Percentiles rank a stretch among this genome's conserved stretches.
Evolutionary conservation across 2,113 vertebrate species (phyloP).

Genomic region (Leucosticte australis): DNA sequence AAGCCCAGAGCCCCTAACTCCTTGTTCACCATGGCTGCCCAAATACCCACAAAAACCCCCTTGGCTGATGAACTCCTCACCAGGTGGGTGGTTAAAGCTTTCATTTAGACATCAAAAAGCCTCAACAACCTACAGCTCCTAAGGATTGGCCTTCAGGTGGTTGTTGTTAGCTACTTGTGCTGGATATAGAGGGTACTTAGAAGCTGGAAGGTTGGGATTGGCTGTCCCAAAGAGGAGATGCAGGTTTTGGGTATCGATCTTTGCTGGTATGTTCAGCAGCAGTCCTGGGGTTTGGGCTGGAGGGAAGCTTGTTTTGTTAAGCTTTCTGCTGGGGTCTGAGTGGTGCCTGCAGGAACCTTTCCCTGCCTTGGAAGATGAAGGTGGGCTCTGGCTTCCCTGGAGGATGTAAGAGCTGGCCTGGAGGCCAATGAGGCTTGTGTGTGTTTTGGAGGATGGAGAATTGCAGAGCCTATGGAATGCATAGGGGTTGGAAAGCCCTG

Average conservation of each 20-base stretch:
- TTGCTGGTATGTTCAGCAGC: background rate
- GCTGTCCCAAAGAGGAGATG: background rate
- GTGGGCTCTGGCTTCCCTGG: background rate
- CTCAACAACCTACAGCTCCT: background rate
- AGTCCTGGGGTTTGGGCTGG: background rate
- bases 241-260: background rate
- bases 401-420: background rate
- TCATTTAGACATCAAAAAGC: background rate
- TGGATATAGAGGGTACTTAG: background rate
- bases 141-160: background rate
- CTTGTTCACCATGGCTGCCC: background rate
- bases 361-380: background rate
- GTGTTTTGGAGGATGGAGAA: background rate
- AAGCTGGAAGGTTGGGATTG: fast-evolving
- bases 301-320: background rate
- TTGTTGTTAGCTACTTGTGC: background rate
- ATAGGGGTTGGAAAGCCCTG: background rate
- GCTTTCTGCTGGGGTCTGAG: background rate
- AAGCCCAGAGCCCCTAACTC: background rate
- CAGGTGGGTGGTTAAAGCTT: background rate
- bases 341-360: background rate
- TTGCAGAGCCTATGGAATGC: background rate
- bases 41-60: background rate
- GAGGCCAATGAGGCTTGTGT: background rate
- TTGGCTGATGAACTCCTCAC: background rate